Conservation (phyloP, 2,888 invertebrate species). For the Lochmaea capreae region DNA sequence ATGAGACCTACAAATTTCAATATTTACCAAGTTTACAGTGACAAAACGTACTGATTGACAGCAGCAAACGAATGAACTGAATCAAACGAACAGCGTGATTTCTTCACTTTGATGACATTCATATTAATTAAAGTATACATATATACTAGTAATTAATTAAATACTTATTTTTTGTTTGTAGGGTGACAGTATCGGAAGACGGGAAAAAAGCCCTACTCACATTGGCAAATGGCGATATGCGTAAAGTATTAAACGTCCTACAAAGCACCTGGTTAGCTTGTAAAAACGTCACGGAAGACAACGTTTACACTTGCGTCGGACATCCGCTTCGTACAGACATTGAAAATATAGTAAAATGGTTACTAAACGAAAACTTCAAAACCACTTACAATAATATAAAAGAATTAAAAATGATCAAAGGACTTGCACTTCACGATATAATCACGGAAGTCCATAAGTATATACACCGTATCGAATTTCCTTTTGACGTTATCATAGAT, state of each 20-base stretch:
- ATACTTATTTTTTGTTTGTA: background rate
- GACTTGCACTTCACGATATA: slow-evolving; percentile 93
- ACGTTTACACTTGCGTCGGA: slow-evolving; percentile 96
- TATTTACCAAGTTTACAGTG: too few relatives aligned
- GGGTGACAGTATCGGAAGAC: slow-evolving; percentile 75
- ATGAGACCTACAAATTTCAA: too few relatives aligned
- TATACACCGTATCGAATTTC: slow-evolving; percentile 90
- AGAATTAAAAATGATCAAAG: slow-evolving; percentile 88
- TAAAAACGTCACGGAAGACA: slow-evolving; percentile 87
- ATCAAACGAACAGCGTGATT: too few relatives aligned
- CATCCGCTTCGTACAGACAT: slow-evolving; percentile 94
- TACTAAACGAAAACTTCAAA: slow-evolving; percentile 82
- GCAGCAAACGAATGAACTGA: too few relatives aligned
- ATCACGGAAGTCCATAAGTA: slow-evolving; percentile 88
- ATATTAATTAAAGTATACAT: too few relatives aligned
- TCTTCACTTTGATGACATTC: too few relatives aligned
- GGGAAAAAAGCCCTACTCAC: slow-evolving; percentile 90
- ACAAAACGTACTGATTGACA: too few relatives aligned
- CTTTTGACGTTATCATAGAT: slow-evolving; percentile 80
- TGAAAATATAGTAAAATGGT: slow-evolving; percentile 86
- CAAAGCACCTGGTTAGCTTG: slow-evolving; percentile 97
- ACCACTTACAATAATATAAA: slow-evolving; percentile 82
- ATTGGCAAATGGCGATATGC: slow-evolving; percentile 96
- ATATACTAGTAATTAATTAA: too few relatives aligned
- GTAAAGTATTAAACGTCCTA: slow-evolving; percentile 94